A percentile compares a stretch with the other conserved stretches of the same genome.
These are phyloP conservation scores for Ianthella basta DNA, from an alignment of 37 sponge, comb jelly and placozoan species.

Conservation along the genomic window DNA sequence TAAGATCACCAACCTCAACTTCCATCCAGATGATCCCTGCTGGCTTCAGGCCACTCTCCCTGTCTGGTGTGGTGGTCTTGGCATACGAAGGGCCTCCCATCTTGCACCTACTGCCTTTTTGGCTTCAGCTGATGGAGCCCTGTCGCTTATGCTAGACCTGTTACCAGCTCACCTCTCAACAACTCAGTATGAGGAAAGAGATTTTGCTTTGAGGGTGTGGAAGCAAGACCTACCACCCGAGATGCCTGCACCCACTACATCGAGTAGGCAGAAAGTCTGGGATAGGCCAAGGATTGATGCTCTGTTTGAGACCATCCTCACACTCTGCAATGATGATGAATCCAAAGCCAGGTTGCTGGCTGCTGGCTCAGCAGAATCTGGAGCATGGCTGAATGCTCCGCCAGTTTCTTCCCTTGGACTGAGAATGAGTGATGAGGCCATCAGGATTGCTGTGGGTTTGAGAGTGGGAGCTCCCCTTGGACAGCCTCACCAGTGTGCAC, in stretches of 20 bases:
- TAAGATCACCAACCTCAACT: slow-evolving; percentile 27
- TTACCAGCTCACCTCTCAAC: slow-evolving; percentile 24
- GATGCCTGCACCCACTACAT: neutral
- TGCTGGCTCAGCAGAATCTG: slow-evolving; percentile 25
- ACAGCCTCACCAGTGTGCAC: slow-evolving; percentile 38
- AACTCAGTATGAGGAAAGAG: neutral
- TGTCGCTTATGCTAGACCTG: slow-evolving; percentile 11
- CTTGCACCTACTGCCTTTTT: slow-evolving; percentile 60
- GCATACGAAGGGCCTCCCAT: slow-evolving; percentile 37
- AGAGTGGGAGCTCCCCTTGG: slow-evolving; percentile 44
- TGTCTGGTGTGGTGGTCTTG: slow-evolving; percentile 48
- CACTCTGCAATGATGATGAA: neutral
- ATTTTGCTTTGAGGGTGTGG: slow-evolving; percentile 27
- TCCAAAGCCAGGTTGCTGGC: slow-evolving; percentile 25
- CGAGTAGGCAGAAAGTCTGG: slow-evolving; percentile 38
- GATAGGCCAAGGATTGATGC: slow-evolving; percentile 2
- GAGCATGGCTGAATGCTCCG: slow-evolving; percentile 37
- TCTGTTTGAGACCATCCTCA: slow-evolving; percentile 19
- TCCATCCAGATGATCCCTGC: slow-evolving; percentile 24
- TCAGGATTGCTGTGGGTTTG: slow-evolving; percentile 51
- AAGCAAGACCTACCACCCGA: slow-evolving; percentile 16
- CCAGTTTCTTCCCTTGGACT: slow-evolving; percentile 43
- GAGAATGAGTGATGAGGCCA: slow-evolving; percentile 21
- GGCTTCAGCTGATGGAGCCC: slow-evolving; percentile 50
- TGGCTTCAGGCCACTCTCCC: slow-evolving; percentile 62